These are phyloP conservation scores for Ibycter americanus DNA, from an alignment of 2,797 vertebrate species.

Conservation along the genomic window DNA sequence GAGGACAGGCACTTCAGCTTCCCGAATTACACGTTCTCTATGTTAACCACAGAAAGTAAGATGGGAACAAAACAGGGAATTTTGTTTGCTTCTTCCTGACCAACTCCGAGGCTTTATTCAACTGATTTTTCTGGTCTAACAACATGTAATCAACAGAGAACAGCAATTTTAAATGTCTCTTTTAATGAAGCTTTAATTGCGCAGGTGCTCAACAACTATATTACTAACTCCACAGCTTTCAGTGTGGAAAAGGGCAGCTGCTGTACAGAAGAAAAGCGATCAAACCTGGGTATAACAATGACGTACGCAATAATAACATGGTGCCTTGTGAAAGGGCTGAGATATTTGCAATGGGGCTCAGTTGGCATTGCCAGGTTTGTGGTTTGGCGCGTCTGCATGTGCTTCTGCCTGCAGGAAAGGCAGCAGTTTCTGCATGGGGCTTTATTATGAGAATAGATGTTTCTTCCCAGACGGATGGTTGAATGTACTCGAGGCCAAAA, in stretches of 20 bases:
- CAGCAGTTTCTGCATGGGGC: not conserved
- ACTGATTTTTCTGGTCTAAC: not conserved
- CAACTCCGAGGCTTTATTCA: not conserved
- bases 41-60: not conserved
- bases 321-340: not conserved
- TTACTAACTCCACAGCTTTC: not conserved
- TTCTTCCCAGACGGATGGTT: not conserved
- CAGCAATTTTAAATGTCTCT: not conserved
- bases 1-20: not conserved
- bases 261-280: not conserved
- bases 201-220: not conserved
- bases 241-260: not conserved
- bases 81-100: not conserved
- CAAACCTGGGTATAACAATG: not conserved
- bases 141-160: not conserved
- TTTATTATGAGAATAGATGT: not conserved
- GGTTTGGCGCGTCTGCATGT: not conserved
- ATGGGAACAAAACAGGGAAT: not conserved
- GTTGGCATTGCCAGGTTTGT: not conserved
- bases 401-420: not conserved
- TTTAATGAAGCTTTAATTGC: conserved; percentile 40
- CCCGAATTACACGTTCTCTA: not conserved
- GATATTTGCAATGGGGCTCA: not conserved
- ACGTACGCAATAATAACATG: not conserved
- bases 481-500: not conserved